Evolutionary conservation across 1,140 invertebrate species (phyloP).

Genomic region (Panagrolaimus sp.): DNA sequence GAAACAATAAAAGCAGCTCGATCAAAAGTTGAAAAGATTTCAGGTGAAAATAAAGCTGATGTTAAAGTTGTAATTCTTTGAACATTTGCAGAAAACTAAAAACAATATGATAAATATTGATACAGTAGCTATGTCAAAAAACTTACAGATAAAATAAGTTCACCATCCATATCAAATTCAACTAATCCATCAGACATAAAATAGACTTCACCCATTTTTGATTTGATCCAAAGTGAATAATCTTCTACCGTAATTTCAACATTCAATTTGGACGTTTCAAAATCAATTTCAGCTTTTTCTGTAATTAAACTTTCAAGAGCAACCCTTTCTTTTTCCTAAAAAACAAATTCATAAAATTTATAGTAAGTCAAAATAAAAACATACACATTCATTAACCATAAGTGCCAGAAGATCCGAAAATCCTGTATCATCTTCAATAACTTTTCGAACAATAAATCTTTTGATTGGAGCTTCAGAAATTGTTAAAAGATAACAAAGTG

Average conservation of each 20-base stretch:
- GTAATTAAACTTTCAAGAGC: background rate
- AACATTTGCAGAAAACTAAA: constrained; percentile 1
- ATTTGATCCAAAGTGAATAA: background rate
- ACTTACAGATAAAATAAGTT: background rate
- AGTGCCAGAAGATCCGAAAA: constrained; percentile 4
- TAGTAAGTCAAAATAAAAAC: background rate
- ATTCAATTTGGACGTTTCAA: background rate
- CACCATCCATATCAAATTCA: background rate
- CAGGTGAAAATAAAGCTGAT: background rate
- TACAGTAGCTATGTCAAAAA: too few species aligned
- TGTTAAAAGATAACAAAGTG: background rate
- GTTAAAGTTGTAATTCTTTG: background rate
- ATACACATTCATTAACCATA: constrained; percentile 5
- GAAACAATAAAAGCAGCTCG: background rate
- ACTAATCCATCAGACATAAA: background rate
- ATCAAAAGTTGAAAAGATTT: background rate
- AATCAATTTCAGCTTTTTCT: constrained; percentile 4
- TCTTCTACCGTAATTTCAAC: background rate
- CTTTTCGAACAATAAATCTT: background rate
- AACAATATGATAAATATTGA: too few species aligned
- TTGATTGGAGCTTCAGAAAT: background rate
- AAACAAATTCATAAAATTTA: background rate
- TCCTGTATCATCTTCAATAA: background rate
- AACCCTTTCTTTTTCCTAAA: background rate
- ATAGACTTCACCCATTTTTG: background rate